Evolutionary conservation across 2,113 vertebrate species (phyloP), one percentile per base, ranked within the genome.

Genomic region (Neotragus moschatus): DNA sequence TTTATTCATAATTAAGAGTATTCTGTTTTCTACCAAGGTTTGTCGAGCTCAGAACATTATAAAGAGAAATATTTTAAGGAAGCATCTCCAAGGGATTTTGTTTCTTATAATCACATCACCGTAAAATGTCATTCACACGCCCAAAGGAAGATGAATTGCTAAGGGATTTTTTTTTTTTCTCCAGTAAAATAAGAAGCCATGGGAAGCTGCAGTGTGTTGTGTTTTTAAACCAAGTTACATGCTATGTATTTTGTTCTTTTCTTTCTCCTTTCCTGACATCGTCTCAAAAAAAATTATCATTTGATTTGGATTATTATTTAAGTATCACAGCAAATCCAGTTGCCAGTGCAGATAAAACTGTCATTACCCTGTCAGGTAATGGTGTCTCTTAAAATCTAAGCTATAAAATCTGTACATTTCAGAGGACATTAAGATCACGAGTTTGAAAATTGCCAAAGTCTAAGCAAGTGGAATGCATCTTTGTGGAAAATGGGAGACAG

Each of bases 1-100:
- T 99, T 99, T 99, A 99, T 99, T 99, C 99, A 99, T 99, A 99
- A 99, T 99, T 99, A 99, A 99, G 99, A 98, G 98, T 98, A 99
- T 99, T 99, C 98, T 99, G 98, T 99, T 99, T 99, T 98, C 98
- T 98, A 97, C 21, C 92, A 99, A 98, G 98, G 98, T 99, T 98
- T 98, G 97, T 99, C 93, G 85, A 98, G 98, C 94, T 98, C 98
- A 92, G 93, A 98, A 97, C 92, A 96, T 98, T 97, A 98, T 98
- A 97, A 99, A 99, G 98, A 98, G 97, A 98, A 97, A 97, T 96
- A 30, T 56, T 95, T 95, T 98, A 97, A 98, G 96, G 97, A 96
- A 98, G 97, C 84, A 91, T 98, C 96, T 94, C 98, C 1, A 2
- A 98, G 93, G 96, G 49, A 98, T 98, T 98, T 98, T 98, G 97